Evolutionary conservation across 2,888 invertebrate genomes (phyloP), one percentile per base, ranked within the genome.

Genomic region (Drosophila putrida): DNA sequence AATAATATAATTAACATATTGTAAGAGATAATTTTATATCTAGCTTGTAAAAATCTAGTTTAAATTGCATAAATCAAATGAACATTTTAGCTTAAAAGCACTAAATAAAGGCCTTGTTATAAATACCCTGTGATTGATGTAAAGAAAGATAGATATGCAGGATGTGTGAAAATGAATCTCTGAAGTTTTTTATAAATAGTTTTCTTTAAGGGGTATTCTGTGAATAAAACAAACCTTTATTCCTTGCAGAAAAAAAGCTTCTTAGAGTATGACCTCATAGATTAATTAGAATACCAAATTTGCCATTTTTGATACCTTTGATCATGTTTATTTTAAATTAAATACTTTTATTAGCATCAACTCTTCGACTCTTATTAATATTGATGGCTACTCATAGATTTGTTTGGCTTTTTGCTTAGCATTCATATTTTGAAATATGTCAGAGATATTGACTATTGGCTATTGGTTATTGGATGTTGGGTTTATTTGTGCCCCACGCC

Each of bases 401-500:
- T 68, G 58, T 63, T 73, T 59, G 59, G 3, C 11, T 50, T 68
- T 68, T 64, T 55, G 44, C 27, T 75, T 69, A 72, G 63, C 75
- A 49, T 66, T 35, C 27, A 43, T 11, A 15, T 27, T 57, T 39
- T 15, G 62, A 33, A 43, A 25, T 39, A 53, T 43, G 31, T 44
- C 10, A 10, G 13, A 41, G 43, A 15, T 68, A 58, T 67, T 62
- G 53, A 31, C 11, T 43, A 50, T 68, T 39, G 49, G 15, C 15
- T 58, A 43, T 61, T 58, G 58, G 47, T 31, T 64, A 67, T 61
- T 61, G 20, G 43, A n/a, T 54, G 57, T 62, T 41, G 41, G 33
- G 41, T 57, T 39, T 66, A 49, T 67, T 63, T 46, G 63, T 25
- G 33, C n/a, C 31, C 55, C 38, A 72, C 75, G 76, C 81, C 78